Evolutionary conservation across 2,113 vertebrate species (phyloP), one percentile per base, ranked within the genome.

Genomic region (Macrotis lagotis): DNA sequence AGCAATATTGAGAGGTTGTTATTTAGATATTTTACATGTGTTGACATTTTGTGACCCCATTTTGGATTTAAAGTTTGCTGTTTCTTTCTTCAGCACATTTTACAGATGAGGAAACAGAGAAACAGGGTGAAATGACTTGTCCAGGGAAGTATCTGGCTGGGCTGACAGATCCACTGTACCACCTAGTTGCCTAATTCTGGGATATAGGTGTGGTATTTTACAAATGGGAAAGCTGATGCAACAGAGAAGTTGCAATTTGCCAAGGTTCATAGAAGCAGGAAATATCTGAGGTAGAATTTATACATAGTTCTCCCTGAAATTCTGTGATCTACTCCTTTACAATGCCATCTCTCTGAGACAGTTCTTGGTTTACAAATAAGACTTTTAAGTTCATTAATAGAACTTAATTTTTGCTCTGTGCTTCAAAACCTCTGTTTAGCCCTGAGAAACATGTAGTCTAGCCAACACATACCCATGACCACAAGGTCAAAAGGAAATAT

Each of bases 401-500:
- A 90, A 90, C 66, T 44, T 31, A 89, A 5, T 52, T 96, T 93
- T 44, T 89, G 44, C 12, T 37, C 47, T 8, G 8, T 94, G 28
- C 10, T 8, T 88, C 50, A 50, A 48, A 47, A 25, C 90, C 90
- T 94, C 89, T 59, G 89, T 88, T 44, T 88, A 0, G 90, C 91
- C n/a, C 26, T 49, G 89, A 93, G 49, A 52, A 51, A 91, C 37
- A 50, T 48, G 28, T 25, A 97, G 89, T 83, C 19, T 19, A 26
- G 37, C 92, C 37, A 89, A 28, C 25, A 89, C 28, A 50, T 7
- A 6, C 10, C 8, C 22, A 19, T 14, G 16, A 92, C 55, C 66
- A 25, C 88, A 89, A 94, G 50, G 83, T 83, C 94, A 97, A 88
- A 88, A 51, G 91, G 92, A 49, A 66, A 91, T 51, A 3, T 47